Evolutionary conservation across 2,888 invertebrate species (phyloP).

Genomic region (Anoplius nigerrimus): DNA sequence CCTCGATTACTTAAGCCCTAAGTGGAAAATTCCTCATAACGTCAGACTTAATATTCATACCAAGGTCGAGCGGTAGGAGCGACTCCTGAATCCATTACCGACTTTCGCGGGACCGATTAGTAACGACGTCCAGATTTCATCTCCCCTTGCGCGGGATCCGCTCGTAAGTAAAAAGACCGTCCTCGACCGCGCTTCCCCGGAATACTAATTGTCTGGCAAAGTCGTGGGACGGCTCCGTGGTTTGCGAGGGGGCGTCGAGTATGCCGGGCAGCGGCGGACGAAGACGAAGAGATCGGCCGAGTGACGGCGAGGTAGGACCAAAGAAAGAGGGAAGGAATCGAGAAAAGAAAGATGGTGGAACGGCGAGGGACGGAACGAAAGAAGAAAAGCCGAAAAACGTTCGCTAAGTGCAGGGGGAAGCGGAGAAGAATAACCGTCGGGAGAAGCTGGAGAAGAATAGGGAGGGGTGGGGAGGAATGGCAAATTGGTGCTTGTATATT

Average conservation of each 20-base stretch:
- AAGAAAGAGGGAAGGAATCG: neutral
- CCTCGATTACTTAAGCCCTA: constrained; percentile 20
- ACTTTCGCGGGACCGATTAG: constrained; percentile 52
- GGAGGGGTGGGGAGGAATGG: constrained; percentile 12
- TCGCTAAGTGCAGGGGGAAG: too few relatives aligned
- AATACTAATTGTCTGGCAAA: constrained; percentile 59
- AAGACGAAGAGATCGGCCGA: constrained; percentile 8
- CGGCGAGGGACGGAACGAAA: neutral
- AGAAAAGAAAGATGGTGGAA: constrained; percentile 22
- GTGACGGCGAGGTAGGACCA: constrained; percentile 7
- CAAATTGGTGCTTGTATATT: constrained; percentile 7
- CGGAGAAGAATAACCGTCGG: neutral
- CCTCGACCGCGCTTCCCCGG: constrained; percentile 35
- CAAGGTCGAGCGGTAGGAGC: constrained; percentile 25
- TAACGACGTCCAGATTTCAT: constrained; percentile 42
- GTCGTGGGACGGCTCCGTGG: constrained; percentile 23
- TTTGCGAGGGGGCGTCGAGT: constrained; percentile 39
- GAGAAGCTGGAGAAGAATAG: constrained; percentile 6
- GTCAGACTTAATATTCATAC: constrained; percentile 57
- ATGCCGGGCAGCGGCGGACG: constrained; percentile 8
- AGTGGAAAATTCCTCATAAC: constrained; percentile 38
- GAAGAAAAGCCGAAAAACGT: too few relatives aligned
- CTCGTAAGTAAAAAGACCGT: constrained; percentile 39
- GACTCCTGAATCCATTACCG: constrained; percentile 55
- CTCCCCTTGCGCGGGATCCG: constrained; percentile 8